phyloP scores from a whole-genome alignment of 1,140 invertebrate genomes.

The Drosophila seguyi region DNA sequence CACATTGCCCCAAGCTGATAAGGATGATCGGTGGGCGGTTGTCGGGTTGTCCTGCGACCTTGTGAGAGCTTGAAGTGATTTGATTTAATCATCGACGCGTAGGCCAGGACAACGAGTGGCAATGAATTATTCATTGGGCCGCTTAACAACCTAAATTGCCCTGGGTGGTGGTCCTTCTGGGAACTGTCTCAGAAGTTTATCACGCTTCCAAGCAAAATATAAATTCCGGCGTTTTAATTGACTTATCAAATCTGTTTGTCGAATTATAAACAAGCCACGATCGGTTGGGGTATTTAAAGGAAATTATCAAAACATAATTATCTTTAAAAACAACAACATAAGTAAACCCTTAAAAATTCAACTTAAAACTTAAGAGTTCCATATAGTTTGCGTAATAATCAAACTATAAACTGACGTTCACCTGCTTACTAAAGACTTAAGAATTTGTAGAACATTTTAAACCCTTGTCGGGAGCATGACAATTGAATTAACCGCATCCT shows the following conservation, averaged over 20 bases:
- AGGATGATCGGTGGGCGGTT: conserved; percentile 16
- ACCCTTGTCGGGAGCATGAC: neutral
- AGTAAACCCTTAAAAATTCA: neutral
- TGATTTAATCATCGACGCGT: conserved; percentile 73
- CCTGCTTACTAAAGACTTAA: neutral
- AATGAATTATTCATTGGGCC: conserved; percentile 66
- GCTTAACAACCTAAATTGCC: conserved; percentile 38
- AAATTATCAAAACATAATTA: neutral
- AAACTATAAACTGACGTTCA: neutral
- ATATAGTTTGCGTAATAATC: neutral
- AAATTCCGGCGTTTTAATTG: conserved; percentile 42
- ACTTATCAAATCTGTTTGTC: conserved; percentile 38
- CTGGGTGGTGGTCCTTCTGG: neutral
- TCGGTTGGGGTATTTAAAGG: neutral
- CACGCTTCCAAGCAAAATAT: conserved; percentile 34
- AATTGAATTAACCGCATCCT: conserved; percentile 22
- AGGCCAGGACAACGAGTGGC: conserved; percentile 35
- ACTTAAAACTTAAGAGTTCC: neutral
- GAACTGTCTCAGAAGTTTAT: conserved; percentile 28
- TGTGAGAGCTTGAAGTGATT: conserved; percentile 50
- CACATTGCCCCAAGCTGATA: conserved; percentile 24
- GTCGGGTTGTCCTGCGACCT: conserved; percentile 19
- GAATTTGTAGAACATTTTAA: neutral
- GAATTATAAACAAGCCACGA: conserved; percentile 8
- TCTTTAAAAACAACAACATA: neutral